Percentiles rank a stretch among this genome's conserved stretches.
Conservation (phyloP, 1,140 invertebrate genomes). For the Sitodiplosis mosellana region DNA sequence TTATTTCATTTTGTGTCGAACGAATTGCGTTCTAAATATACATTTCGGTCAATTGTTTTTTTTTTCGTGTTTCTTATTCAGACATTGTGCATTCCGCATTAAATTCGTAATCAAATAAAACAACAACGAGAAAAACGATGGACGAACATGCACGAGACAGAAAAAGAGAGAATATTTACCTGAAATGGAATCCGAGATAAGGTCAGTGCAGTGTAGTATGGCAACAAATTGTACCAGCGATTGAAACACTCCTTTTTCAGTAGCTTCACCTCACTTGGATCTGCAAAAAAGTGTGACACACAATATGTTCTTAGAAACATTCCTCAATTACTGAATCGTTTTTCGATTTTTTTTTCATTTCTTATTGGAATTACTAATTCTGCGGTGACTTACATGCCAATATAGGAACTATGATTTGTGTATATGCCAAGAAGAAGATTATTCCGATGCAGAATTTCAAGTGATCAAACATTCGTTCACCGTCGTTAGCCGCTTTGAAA, state of each 20-base stretch:
- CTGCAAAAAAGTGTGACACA: slow-evolving; percentile 26
- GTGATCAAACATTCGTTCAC: slow-evolving; percentile 41
- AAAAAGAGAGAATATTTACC: too few species aligned
- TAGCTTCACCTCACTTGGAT: slow-evolving; percentile 60
- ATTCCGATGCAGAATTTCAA: slow-evolving; percentile 43
- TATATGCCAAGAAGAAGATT: slow-evolving; percentile 41
- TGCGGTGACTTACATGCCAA: slow-evolving; percentile 32
- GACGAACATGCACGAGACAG: too few species aligned
- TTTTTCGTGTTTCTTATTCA: too few species aligned
- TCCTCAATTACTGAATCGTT: too few species aligned
- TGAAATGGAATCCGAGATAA: slow-evolving; percentile 42
- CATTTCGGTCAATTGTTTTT: too few species aligned
- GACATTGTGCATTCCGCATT: too few species aligned
- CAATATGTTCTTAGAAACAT: too few species aligned
- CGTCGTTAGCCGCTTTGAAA: slow-evolving; percentile 37
- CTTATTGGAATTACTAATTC: slow-evolving; percentile 1
- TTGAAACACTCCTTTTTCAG: slow-evolving; percentile 68
- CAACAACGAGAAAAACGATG: slow-evolving; percentile 56
- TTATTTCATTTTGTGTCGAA: too few species aligned
- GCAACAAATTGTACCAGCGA: slow-evolving; percentile 60
- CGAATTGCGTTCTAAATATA: too few species aligned
- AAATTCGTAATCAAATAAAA: too few species aligned
- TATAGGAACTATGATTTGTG: slow-evolving; percentile 43
- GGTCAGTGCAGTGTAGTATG: slow-evolving; percentile 61
- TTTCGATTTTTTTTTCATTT: too few species aligned